A percentile compares a stretch with the other conserved stretches of the same genome.
phyloP scores from a whole-genome alignment of 2,797 vertebrate species.

The Cynopterus sphinx region DNA sequence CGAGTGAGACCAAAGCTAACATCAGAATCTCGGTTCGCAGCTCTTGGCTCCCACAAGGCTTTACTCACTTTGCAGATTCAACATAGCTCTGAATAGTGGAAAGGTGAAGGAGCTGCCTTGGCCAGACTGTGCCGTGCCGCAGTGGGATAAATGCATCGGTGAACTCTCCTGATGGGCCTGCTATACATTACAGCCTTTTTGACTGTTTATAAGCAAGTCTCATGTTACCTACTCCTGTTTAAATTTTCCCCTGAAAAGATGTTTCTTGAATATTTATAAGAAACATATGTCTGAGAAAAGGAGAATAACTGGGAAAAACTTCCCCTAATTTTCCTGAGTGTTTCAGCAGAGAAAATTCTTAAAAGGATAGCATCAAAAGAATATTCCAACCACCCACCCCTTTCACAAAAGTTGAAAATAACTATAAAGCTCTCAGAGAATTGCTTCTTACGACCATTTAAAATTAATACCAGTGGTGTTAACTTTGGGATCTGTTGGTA shows the following conservation, averaged over 20 bases:
- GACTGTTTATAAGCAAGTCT: conserved; percentile 18
- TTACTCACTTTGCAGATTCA: neutral
- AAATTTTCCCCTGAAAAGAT: conserved; percentile 34
- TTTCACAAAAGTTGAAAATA: conserved; percentile 37
- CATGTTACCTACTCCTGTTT: neutral
- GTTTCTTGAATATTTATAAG: conserved; percentile 60
- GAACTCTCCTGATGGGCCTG: neutral
- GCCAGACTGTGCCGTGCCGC: accelerated
- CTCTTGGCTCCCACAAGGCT: neutral
- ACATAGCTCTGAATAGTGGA: neutral
- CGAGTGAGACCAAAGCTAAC: neutral
- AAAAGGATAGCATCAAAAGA: conserved; percentile 1
- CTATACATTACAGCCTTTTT: neutral
- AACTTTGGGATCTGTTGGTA: neutral
- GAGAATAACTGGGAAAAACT: conserved; percentile 35
- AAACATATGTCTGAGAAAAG: conserved; percentile 46
- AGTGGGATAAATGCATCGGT: neutral
- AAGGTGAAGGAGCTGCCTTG: neutral
- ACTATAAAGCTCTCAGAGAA: neutral
- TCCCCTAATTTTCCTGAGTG: conserved; percentile 7
- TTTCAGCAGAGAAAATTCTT: conserved; percentile 30
- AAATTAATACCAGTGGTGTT: conserved; percentile 30
- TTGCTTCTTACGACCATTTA: neutral
- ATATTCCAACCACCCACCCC: neutral
- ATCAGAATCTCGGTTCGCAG: neutral